Evolutionary conservation across 1,140 invertebrate species (phyloP), one percentile per base, ranked within the genome.

Genomic region (Luehdorfia chinensis): DNA sequence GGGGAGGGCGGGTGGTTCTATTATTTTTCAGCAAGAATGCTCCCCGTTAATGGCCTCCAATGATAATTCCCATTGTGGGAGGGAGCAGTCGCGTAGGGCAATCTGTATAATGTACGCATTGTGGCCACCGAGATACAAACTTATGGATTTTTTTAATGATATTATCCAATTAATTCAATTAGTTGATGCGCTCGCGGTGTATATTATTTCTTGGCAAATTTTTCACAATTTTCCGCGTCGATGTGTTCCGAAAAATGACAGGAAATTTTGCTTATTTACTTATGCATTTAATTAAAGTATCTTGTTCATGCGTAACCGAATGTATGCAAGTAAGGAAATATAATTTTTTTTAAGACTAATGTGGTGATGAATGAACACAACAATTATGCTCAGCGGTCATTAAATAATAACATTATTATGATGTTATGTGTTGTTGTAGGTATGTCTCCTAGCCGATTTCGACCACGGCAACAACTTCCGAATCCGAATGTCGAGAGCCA

Each of bases 1-100:
- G 25, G 18, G 36, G 16, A 63, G 55, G 56, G 49, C 47, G 48
- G 52, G 47, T 15, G 50, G 47, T 28, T 51, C 66, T 71, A 80
- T 83, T 84, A 79, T 81, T 78, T 76, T 75, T 75, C 67, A 75
- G 55, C 63, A 73, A 75, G 75, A 78, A 80, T 75, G 79, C 67
- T 56, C 66, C 57, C 55, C 54, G 67, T 78, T 74, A 79, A 77
- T 75, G 74, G 65, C 33, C 63, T 47, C 59, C 68, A 65, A 65
- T 68, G 73, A 80, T 80, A 83, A 79, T 79, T 55, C 53, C 46
- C 49, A 72, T 77, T 75, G 67, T 76, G 50, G 6, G 12, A 31
- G 23, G 47, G 15, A 31, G 23, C 50, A 47, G 46, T 61, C 67
- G 63, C 59, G 67, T 45, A 66, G 63, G 77, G 75, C 74, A 83